A percentile compares a stretch with the other conserved stretches of the same genome.
phyloP scores from a whole-genome alignment of 2,888 invertebrate species.

The Sceliomorpha sp. region DNA sequence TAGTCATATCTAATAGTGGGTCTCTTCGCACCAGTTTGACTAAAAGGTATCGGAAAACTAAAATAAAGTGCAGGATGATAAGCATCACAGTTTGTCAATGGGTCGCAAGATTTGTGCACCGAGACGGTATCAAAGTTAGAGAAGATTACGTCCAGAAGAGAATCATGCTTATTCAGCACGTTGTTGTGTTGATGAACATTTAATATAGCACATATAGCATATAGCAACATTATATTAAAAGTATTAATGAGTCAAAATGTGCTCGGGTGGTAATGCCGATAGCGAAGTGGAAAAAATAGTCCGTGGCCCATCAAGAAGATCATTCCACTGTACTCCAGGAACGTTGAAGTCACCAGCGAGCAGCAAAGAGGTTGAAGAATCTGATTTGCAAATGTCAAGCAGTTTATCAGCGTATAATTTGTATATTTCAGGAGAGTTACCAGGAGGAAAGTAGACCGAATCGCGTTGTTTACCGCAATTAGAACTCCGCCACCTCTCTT shows the following conservation, averaged over 20 bases:
- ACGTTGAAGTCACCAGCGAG: slow-evolving; percentile 10
- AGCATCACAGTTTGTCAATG: not conserved
- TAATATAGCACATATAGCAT: not conserved
- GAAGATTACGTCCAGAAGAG: not conserved
- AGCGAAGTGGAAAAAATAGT: not conserved
- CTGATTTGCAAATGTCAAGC: not conserved
- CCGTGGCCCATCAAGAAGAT: not conserved
- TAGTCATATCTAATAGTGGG: not conserved
- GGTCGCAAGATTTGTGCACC: not conserved
- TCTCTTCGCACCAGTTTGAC: not conserved
- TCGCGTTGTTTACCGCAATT: slow-evolving; percentile 5
- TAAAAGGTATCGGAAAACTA: not conserved
- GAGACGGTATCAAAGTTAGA: not conserved
- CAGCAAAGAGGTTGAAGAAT: not conserved
- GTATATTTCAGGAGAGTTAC: not conserved
- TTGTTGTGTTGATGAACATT: not conserved
- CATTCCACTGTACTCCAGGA: slow-evolving; percentile 3
- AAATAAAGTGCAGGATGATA: slow-evolving; percentile 6
- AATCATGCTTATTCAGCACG: not conserved
- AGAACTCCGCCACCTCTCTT: slow-evolving; percentile 23
- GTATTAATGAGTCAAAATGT: not conserved
- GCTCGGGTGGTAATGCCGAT: not conserved
- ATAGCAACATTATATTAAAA: too few relatives aligned
- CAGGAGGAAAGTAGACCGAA: slow-evolving; percentile 12
- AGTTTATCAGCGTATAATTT: not conserved